A percentile compares a stretch with the other conserved stretches of the same genome.
These are phyloP conservation scores for Scrobipalpa costella DNA, from an alignment of 2,888 invertebrate genomes.

Conservation along the genomic window DNA sequence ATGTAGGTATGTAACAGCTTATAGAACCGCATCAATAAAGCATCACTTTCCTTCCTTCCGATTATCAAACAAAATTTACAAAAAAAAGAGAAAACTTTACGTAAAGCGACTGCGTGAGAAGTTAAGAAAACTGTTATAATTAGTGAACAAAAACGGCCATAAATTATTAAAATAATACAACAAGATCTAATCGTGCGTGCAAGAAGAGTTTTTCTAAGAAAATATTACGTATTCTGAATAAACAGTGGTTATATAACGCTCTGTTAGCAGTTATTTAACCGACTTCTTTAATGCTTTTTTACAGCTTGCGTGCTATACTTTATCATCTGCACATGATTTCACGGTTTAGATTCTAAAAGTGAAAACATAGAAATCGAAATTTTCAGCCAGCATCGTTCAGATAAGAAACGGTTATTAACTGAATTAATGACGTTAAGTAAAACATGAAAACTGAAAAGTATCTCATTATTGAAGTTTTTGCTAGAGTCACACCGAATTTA, in stretches of 20 bases:
- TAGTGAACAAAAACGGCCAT: constrained; percentile 12
- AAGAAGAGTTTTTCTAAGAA: constrained; percentile 26
- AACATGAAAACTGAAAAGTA: not conserved
- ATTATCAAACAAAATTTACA: constrained; percentile 4
- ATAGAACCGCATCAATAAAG: too few relatives aligned
- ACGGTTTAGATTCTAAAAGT: constrained; percentile 55
- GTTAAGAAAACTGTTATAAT: constrained; percentile 20
- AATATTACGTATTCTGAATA: constrained; percentile 13
- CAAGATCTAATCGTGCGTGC: constrained; percentile 25
- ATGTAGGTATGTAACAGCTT: too few relatives aligned
- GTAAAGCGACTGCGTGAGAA: constrained; percentile 22
- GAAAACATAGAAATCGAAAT: constrained; percentile 49
- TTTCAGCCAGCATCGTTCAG: constrained; percentile 18
- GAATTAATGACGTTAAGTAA: constrained; percentile 3
- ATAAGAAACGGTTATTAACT: constrained; percentile 18
- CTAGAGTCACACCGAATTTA: not conserved
- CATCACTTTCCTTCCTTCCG: constrained; percentile 17
- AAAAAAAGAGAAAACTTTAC: constrained; percentile 1
- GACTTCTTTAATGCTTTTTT: constrained; percentile 28
- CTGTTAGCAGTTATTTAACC: constrained; percentile 30
- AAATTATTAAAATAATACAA: constrained; percentile 11
- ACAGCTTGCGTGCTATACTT: constrained; percentile 46
- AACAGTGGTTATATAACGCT: constrained; percentile 27
- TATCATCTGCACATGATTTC: constrained; percentile 42
- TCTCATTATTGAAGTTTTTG: too few relatives aligned